phyloP scores from a whole-genome alignment of 2,888 invertebrate species.

The Auanema freiburgensis region DNA sequence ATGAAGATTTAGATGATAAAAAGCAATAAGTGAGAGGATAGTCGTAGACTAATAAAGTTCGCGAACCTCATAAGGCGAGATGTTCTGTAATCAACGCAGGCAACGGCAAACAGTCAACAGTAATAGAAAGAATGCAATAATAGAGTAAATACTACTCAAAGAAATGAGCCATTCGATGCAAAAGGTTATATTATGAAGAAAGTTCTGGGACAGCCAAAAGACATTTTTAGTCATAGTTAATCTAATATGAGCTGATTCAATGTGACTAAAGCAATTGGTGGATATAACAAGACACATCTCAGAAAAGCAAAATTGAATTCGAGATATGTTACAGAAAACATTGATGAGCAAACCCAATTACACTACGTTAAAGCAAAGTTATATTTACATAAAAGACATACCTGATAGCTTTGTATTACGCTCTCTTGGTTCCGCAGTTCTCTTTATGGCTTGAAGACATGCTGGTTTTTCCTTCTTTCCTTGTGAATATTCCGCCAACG shows the following conservation, averaged over 20 bases:
- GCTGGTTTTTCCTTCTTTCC: constrained; percentile 34
- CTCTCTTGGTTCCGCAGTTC: constrained; percentile 24
- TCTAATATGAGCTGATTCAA: neutral
- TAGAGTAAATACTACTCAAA: too few relatives aligned
- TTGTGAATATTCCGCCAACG: constrained; percentile 51
- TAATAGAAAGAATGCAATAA: too few relatives aligned
- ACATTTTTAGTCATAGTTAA: neutral
- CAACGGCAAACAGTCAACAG: too few relatives aligned
- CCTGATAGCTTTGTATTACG: constrained; percentile 16
- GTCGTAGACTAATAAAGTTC: too few relatives aligned
- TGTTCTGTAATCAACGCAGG: neutral
- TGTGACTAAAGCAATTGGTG: constrained; percentile 4
- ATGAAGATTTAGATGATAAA: neutral
- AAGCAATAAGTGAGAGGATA: neutral
- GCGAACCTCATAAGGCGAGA: constrained; percentile 1
- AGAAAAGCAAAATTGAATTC: constrained; percentile 1
- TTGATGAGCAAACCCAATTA: neutral
- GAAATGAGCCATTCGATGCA: constrained; percentile 2
- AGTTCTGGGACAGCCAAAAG: neutral
- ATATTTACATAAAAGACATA: constrained; percentile 7
- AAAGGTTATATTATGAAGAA: constrained; percentile 6
- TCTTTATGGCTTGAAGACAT: constrained; percentile 27
- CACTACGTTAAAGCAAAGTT: neutral
- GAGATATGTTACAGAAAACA: neutral
- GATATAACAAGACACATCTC: constrained; percentile 3